Base-by-base conservation (phyloP, 2,797 vertebrate species). In the Orientallactaga sibirica region DNA sequence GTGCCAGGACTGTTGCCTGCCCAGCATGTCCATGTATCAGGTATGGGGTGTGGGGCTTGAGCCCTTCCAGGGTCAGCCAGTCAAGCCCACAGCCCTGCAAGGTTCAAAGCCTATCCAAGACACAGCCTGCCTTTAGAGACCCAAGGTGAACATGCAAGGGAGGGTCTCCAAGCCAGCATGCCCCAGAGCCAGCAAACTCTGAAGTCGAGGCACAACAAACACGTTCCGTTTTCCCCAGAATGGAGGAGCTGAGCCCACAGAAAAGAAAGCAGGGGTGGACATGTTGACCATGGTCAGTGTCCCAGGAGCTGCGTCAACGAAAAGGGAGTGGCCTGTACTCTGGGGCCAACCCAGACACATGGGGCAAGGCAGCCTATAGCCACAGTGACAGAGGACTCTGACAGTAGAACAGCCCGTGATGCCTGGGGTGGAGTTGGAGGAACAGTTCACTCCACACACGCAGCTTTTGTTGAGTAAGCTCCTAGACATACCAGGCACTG, bases 101-200 rank as follows among this genome's bases (percentile, higher is more conserved):
- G n/a, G 41, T 68, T 66, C 62, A 55, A 18, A 61, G 43, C 15
- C 87, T 62, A 5, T 33, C 71, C 80, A 29, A 19, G 67, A 90
- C 81, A 79, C 25, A 41, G 71, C 3, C 66, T 25, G 9, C 19
- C 22, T 33, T 61, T 2, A 75, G 58, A 41, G 52, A 66, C 27
- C 37, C 80, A 0, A 15, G 64, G 27, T 0, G 0, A 15, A 33
- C 20, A 67, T 1, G 0, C 7, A 2, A 43, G 8, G 10, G 48
- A 83, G 15, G 80, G 52, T 85, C 66, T 81, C 83, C 68, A 18
- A 66, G 58, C 52, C 48, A 24, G 77, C 12, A n/a, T 18, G 20
- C 19, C 55, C 55, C 61, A 70, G 55, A 88, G 41, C 24, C 41
- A 55, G 33, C n/a, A 76, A 64, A 66, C 74, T 75, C 80, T 76